Base-by-base conservation (phyloP, 2,888 invertebrate genomes). In the Eurois occulta region DNA sequence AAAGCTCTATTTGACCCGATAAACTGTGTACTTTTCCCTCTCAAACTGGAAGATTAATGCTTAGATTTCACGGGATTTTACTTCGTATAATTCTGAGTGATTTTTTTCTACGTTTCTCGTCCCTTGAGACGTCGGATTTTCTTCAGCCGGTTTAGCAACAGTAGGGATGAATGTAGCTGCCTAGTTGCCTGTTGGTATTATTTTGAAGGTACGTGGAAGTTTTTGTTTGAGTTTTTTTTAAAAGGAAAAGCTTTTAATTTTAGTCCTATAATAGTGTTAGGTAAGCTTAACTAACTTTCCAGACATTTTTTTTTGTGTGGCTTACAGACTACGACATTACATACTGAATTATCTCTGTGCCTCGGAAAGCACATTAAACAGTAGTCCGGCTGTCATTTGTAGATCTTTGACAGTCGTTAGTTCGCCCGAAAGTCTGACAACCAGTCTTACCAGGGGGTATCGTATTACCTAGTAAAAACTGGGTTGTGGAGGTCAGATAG, bases 41-140 rank as follows among this genome's bases (percentile, higher is more conserved):
- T 48, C 81, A 87, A 88, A 90, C 89, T 82, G 78, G 75, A 89
- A 94, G 94, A 94, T 94, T 93, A 94, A 95, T 94, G 92, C 91
- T 86, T 85, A 92, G 92, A 94, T 94, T 94, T 94, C 92, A 94
- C 91, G 92, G 91, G 83, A 90, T 90, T 92, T 94, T 93, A 93
- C 92, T 90, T 90, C 91, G 90, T 91, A 94, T 95, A 94, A 94
- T 94, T 92, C 91, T 84, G 81, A 91, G 90, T 90, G 91, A 91
- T 93, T 93, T 93, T 93, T 92, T 93, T 92, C 82, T 78, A 75
- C 81, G 76, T 67, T 83, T 70, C 69, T 35, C 32, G 81, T 83
- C 86, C 80, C 84, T 75, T 43, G 77, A 78, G 83, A 77, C 73
- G 84, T 86, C 82, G 75, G 85, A 73, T 85, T 87, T 86, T 46